Conservation (phyloP, 2,888 invertebrate species). For the Drosophila setosimentum region DNA sequence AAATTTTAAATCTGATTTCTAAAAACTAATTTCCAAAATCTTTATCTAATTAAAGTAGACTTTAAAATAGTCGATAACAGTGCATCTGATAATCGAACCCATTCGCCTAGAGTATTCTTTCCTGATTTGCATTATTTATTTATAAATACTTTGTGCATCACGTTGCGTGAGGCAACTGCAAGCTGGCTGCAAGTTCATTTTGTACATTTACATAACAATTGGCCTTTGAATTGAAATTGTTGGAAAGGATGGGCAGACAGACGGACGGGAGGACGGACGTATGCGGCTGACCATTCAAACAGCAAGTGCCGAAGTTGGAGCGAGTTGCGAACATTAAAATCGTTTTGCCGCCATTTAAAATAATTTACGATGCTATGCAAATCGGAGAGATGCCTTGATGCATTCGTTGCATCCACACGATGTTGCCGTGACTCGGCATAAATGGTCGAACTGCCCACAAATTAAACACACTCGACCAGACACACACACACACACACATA, state of each 20-base stretch:
- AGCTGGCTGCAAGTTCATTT: constrained; percentile 50
- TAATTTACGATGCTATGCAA: constrained; percentile 72
- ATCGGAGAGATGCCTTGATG: constrained; percentile 26
- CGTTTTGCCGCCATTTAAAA: constrained; percentile 61
- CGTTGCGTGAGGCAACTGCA: constrained; percentile 55
- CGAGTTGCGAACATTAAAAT: constrained; percentile 45
- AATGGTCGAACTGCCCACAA: constrained; percentile 29
- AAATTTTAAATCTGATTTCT: not conserved
- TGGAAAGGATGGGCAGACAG: constrained; percentile 9
- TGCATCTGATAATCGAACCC: not conserved
- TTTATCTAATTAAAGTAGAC: not conserved
- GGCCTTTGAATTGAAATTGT: constrained; percentile 69
- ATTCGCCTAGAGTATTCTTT: not conserved
- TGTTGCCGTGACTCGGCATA: constrained; percentile 56
- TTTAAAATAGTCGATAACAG: not conserved
- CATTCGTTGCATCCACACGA: constrained; percentile 33
- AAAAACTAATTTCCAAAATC: not conserved
- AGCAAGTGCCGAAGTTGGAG: constrained; percentile 26
- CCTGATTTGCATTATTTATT: constrained; percentile 45
- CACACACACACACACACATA: constrained; percentile 19
- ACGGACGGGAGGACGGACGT: not conserved
- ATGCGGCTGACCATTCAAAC: constrained; percentile 4
- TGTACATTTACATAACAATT: constrained; percentile 70
- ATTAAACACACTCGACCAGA: constrained; percentile 26
- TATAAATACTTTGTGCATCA: constrained; percentile 40